Evolutionary conservation across 64 coral and sea anemone species (phyloP).

Genomic region (Actinia tenebrosa): DNA sequence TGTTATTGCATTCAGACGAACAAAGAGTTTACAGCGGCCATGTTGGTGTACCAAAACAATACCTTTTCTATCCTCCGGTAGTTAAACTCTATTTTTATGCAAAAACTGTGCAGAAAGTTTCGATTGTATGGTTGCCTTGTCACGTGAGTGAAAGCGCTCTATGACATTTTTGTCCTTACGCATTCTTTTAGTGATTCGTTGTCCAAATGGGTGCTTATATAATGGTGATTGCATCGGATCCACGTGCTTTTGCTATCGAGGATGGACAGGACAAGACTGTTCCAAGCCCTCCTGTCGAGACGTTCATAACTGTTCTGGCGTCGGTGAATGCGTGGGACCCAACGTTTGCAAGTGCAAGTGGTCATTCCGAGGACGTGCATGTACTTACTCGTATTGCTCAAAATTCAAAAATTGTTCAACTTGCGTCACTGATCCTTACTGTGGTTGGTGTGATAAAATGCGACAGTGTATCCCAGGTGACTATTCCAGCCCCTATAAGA

Average conservation of each 20-base stretch:
- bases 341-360: slow-evolving; percentile 51
- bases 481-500: not conserved
- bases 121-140: too few species aligned
- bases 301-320: slow-evolving; percentile 59
- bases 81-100: too few species aligned
- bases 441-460: slow-evolving; percentile 65
- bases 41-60: too few species aligned
- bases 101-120: too few species aligned
- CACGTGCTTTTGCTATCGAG: slow-evolving; percentile 68
- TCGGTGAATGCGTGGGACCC: slow-evolving; percentile 61
- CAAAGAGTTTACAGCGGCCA: too few species aligned
- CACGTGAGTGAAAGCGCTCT: too few species aligned
- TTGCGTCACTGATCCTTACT: slow-evolving; percentile 32
- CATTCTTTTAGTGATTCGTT: slow-evolving; percentile 46
- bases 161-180: not conserved
- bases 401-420: slow-evolving; percentile 36
- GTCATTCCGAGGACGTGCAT: slow-evolving; percentile 60
- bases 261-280: slow-evolving; percentile 67
- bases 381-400: slow-evolving; percentile 47
- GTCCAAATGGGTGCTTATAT: slow-evolving; percentile 68
- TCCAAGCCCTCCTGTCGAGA: slow-evolving; percentile 53
- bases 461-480: slow-evolving; percentile 52
- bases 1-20: too few species aligned
- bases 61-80: too few species aligned
- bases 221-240: slow-evolving; percentile 69